Base-by-base conservation (phyloP, 2,888 invertebrate genomes). In the Dasypolia templi region DNA sequence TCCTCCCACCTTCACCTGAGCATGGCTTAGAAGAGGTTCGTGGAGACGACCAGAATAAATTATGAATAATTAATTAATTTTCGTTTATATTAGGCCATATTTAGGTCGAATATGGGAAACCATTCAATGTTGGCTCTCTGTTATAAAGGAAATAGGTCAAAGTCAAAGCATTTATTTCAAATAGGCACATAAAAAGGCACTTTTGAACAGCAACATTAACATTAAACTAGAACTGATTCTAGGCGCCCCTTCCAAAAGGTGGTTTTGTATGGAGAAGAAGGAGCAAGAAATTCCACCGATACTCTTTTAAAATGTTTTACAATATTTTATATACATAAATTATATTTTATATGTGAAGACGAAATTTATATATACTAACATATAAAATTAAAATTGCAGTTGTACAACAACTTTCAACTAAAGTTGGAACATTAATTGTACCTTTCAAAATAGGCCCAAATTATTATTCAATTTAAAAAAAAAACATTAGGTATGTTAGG, bases 61-160 rank as follows among this genome's bases (percentile, higher is more conserved):
- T 72, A 79, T 79, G 32, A 61, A 51, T 55, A 61, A 51, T 55
- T 64, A 55, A 74, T 69, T 63, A 74, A 67, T 68, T 74, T 62
- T 74, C n/a, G 26, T 55, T 73, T 66, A 79, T 42, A 32, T n/a
- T 39, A 49, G 58, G 12, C 51, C 42, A 39, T 71, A 63, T 71
- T 71, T 56, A 58, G 26, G 55, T 51, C 7, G 14, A 55, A 42
- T 26, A 19, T 14, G 14, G 46, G 42, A 14, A 46, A 53, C 3
- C 35, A 75, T 42, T 7, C 1, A 32, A 39, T 22, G 9, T 29
- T 49, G 19, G 9, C 4, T 29, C 3, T 61, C n/a, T 14, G 6
- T 6, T 58, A 7, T 11, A 4, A 49, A 35, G 42, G 11, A 58
- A 58, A 49, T 58, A 44, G 29, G 19, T n/a, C n/a, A n/a, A n/a